Percentiles rank a stretch among this genome's conserved stretches.
phyloP scores from a whole-genome alignment of 2,888 invertebrate species.

The Nesidiocoris tenuis region DNA sequence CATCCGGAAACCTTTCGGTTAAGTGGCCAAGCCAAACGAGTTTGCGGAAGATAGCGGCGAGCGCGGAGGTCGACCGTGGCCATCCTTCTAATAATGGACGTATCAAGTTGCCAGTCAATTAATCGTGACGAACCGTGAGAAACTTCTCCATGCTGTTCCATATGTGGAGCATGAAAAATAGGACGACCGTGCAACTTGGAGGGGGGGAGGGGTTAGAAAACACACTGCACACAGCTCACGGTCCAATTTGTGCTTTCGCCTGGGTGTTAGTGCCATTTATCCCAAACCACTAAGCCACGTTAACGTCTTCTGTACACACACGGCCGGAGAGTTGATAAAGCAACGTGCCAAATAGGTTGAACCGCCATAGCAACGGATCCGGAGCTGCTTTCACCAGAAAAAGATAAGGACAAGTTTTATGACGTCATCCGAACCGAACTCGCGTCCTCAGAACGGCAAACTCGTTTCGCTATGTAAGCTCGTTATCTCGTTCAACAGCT shows the following conservation, averaged over 20 bases:
- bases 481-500: not conserved
- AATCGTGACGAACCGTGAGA: slow-evolving; percentile 20
- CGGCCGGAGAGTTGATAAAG: not conserved
- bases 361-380: not conserved
- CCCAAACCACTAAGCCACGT: too few relatives aligned
- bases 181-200: not conserved
- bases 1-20: not conserved
- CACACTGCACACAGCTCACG: not conserved
- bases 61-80: not conserved
- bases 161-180: not conserved
- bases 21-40: too few relatives aligned
- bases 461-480: not conserved
- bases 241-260: not conserved
- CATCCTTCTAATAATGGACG: slow-evolving; percentile 13
- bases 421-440: slow-evolving; percentile 15
- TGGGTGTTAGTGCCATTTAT: not conserved
- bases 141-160: not conserved
- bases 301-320: too few relatives aligned
- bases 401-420: slow-evolving; percentile 1
- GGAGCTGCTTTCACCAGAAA: not conserved
- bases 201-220: not conserved
- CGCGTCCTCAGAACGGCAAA: not conserved
- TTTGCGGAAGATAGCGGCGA: not conserved
- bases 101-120: slow-evolving; percentile 41
- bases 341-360: slow-evolving; percentile 21